These are phyloP conservation scores for Pampusana beccarii DNA, from an alignment of 2,113 vertebrate genomes.

Conservation along the genomic window DNA sequence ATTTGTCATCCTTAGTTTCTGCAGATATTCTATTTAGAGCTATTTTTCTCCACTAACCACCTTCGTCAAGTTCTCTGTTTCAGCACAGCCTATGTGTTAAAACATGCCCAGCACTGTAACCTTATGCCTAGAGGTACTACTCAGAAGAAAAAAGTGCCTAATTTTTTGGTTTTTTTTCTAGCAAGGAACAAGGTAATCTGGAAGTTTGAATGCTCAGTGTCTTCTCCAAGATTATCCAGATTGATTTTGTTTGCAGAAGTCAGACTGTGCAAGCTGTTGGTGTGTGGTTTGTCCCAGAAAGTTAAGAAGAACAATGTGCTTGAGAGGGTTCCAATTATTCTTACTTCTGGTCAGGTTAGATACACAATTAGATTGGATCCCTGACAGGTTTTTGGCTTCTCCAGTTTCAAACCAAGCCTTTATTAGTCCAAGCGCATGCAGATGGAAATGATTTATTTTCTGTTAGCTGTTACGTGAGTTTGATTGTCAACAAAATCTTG, in stretches of 20 bases:
- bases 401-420: conserved; percentile 1
- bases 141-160: not conserved
- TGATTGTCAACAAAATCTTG: conserved; percentile 45
- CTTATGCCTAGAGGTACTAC: conserved; percentile 5
- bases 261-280: conserved; percentile 5
- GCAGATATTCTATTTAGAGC: not conserved
- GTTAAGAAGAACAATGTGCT: conserved; percentile 36
- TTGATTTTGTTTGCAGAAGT: conserved; percentile 36
- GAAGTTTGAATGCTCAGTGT: not conserved
- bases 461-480: conserved; percentile 6
- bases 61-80: conserved; percentile 24
- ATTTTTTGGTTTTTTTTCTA: not conserved
- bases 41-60: not conserved
- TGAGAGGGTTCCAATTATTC: conserved; percentile 50
- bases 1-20: conserved; percentile 7
- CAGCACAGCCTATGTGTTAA: not conserved
- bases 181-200: not conserved
- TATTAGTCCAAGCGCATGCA: conserved; percentile 5
- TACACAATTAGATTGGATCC: conserved; percentile 15
- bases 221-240: conserved; percentile 41
- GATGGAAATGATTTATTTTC: conserved; percentile 56
- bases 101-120: conserved; percentile 33
- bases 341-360: conserved; percentile 56
- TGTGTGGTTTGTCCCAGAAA: conserved; percentile 8
- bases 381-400: conserved; percentile 50